Base-by-base conservation (phyloP, 2,888 invertebrate genomes). In the Euphydryas editha region DNA sequence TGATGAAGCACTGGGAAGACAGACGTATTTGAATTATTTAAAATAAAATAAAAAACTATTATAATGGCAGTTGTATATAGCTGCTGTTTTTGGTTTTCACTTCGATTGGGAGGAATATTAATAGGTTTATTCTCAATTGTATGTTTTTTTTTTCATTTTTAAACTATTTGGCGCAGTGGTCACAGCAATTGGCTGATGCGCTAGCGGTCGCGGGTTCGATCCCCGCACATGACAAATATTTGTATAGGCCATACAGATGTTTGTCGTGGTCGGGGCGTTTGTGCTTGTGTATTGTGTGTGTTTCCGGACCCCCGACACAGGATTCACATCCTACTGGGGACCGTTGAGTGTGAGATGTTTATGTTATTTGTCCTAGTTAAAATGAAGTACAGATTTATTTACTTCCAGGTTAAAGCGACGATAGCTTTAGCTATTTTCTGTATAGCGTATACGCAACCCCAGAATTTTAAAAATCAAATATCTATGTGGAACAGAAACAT, bases 81-180 rank as follows among this genome's bases (percentile, higher is more conserved):
- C 73, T 92, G 90, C 72, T 92, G 92, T 72, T 92, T 92, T 76
- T 91, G 92, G 90, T 92, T 91, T 81, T 92, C 92, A 13, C 75
- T 92, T 39, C 82, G 92, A 56, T 80, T 92, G 54, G 90, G 89
- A 24, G 92, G 90, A 24, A 87, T 92, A 73, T 70, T 92, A 36
- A 91, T 88, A 67, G 90, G 84, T 46, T 59, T 85, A 67, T 86
- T 88, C 76, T 88, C 89, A 63, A 65, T 85, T 72, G 92, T 92
- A 79, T 44, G 46, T 46, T 21, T 42, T 42, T 39, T n/a, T 21
- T 7, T 8, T n/a, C n/a, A n/a, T n/a, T 15, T 13, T 0, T 11
- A 39, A 39, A 11, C 13, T n/a, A n/a, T n/a, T n/a, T n/a, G n/a
- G n/a, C n/a, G n/a, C n/a, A n/a, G n/a, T n/a, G n/a, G n/a, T n/a